phyloP scores from a whole-genome alignment of 2,888 invertebrate species.

The Cremastobaeus sp. region DNA sequence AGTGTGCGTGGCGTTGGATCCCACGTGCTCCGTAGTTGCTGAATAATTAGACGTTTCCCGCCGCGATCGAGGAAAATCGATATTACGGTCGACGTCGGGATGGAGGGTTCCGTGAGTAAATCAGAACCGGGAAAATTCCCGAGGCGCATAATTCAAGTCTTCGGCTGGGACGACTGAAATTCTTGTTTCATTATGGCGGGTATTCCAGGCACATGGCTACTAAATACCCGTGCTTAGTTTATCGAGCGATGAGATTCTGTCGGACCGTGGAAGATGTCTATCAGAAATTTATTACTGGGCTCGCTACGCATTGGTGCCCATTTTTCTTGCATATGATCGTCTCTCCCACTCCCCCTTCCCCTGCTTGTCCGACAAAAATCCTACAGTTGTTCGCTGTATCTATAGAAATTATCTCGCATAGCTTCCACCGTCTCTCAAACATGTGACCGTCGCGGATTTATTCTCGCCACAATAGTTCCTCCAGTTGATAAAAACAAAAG shows the following conservation, averaged over 20 bases:
- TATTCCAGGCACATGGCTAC: slow-evolving; percentile 1
- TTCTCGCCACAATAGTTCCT: no score
- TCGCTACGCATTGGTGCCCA: slow-evolving; percentile 43
- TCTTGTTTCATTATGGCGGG: slow-evolving; percentile 12
- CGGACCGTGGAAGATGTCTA: slow-evolving; percentile 63
- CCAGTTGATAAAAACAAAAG: no score
- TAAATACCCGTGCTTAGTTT: slow-evolving; percentile 50
- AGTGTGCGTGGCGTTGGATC: no score
- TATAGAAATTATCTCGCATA: slow-evolving; percentile 18
- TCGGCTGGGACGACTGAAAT: slow-evolving; percentile 40
- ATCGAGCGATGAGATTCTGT: slow-evolving; percentile 69
- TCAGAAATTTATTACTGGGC: slow-evolving; percentile 65
- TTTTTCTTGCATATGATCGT: slow-evolving; percentile 39
- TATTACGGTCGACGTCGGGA: no score
- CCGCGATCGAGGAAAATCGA: no score
- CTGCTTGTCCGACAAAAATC: slow-evolving; percentile 16
- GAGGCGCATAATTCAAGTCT: background rate
- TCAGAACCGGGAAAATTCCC: no score
- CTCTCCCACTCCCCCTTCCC: slow-evolving; percentile 35
- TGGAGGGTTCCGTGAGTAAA: no score
- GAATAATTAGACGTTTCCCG: no score
- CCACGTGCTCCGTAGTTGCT: no score
- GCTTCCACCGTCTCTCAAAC: slow-evolving; percentile 4
- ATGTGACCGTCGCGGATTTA: background rate
- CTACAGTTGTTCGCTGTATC: slow-evolving; percentile 27